Evolutionary conservation across 2,888 invertebrate genomes (phyloP), one percentile per base, ranked within the genome.

Genomic region (Nezara viridula): DNA sequence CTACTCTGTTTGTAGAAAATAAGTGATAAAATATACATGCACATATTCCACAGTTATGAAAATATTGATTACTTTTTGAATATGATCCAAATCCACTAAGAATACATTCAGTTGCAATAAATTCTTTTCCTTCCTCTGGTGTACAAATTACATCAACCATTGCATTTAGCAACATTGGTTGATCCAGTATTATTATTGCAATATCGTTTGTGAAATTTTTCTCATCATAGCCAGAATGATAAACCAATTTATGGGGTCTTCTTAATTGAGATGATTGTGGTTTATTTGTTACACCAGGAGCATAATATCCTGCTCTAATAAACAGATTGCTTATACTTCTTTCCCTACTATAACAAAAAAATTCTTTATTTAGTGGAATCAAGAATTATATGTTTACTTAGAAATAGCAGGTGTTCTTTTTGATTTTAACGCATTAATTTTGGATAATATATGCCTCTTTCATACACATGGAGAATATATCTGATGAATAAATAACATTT

Each of bases 171-270:
- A 89, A 90, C 93, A 93, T 2, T 93, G 93, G 89, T 91, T 92
- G 2, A 21, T 94, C 93, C 27, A 98, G 93, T 90, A 95, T 94
- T 49, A 98, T 92, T 1, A 98, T 94, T 2, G 97, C 98, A 55
- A 98, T 94, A 92, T 98, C 97, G 92, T 96, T 97, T 91, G 95
- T 95, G 81, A 98, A 93, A 90, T 96, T 97, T 89, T 93, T 94
- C 0, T 95, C 93, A 92, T 96, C 95, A 92, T 95, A 98, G n/a
- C 94, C 94, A 0, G 96, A 94, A 91, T 96, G 95, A 12, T 95
- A 93, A 91, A 94, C 95, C 73, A 96, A 94, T 91, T 93, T 94
- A 12, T 93, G 92, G 0, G 96, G 93, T 12, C 92, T 93, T 90
- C 95, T 94, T 92, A 96, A 96, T 91, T 95, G 94, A 90, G 94